Base-by-base conservation (phyloP, 35 echinoderm and acorn worm species). In the Ophioderma brevispina region DNA sequence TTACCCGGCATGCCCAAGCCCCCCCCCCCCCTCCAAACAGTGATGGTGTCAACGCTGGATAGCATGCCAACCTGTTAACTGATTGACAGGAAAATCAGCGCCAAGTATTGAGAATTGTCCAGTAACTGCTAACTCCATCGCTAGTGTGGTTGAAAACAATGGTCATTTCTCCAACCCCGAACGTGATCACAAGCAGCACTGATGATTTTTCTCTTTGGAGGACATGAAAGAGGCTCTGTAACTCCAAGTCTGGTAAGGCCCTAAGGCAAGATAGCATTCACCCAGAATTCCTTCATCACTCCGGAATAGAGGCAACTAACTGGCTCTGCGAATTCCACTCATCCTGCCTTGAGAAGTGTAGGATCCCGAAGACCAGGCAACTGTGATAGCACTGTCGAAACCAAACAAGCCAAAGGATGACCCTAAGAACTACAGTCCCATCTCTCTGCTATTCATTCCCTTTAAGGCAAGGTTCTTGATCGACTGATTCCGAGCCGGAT, bases 351-450 rank as follows among this genome's bases (percentile, higher is more conserved):
- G 1, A 10, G 14, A 18, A 25, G 2, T 32, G 15, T 10, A 37
- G 25, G 5, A 75, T 91, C 15, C 81, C 89, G 13, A 91, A 91
- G 81, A 91, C 6, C 63, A 76, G 25, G 89, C 89, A 35, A 85
- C 32, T 18, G 35, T 91, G 36, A 77, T 85, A 38, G 81, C 89
- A 55, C 55, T 91, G 13, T 81, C 81, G 11, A 84, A 83, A 42
- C 89, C 89, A 8, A 76, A 85, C 35, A 84, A 85, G 81, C 80
- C 89, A 40, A 76, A 31, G 1, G 89, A 91, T 64, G 81, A 91
- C 35, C 80, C 89, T 14, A 91, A 91, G 81, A 85, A 37, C 59
- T 91, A 90, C 40, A 36, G 80, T 19, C 89, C 89, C 34, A 85
- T 91, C 49, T 91, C 50, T 31, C 81, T 91, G 0, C 55, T 91